Conservation (phyloP, 2,113 vertebrate species). For the Hippocampus abdominalis region DNA sequence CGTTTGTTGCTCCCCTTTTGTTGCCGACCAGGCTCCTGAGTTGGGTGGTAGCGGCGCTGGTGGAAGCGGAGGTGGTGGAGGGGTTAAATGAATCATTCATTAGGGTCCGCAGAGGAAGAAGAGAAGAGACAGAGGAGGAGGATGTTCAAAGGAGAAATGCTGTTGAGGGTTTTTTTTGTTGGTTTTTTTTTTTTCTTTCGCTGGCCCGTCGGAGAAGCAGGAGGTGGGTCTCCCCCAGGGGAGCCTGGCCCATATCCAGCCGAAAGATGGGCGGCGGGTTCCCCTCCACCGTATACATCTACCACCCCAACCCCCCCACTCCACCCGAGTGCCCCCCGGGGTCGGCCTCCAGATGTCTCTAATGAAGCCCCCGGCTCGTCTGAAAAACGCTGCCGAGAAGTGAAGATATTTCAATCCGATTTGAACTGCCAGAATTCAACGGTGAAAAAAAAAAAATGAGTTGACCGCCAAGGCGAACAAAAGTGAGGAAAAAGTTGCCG, state of each 20-base stretch:
- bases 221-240: constrained; percentile 73
- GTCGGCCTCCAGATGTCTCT: constrained; percentile 70
- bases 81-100: constrained; percentile 79
- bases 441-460: neutral
- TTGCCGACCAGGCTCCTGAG: constrained; percentile 28
- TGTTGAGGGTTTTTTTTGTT: constrained; percentile 49
- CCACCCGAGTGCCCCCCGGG: constrained; percentile 55
- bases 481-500: neutral
- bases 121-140: constrained; percentile 57
- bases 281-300: constrained; percentile 19
- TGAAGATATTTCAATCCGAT: neutral
- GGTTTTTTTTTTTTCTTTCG: constrained; percentile 50
- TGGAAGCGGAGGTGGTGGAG: constrained; percentile 45
- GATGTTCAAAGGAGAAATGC: constrained; percentile 72
- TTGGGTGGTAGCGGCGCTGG: constrained; percentile 45
- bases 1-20: constrained; percentile 59
- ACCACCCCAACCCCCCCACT: constrained; percentile 1
- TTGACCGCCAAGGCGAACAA: neutral
- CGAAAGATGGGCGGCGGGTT: constrained; percentile 35
- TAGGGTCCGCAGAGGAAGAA: constrained; percentile 71
- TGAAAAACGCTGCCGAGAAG: constrained; percentile 34
- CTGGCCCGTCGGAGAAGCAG: constrained; percentile 68
- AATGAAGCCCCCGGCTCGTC: constrained; percentile 73
- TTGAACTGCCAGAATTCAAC: neutral
- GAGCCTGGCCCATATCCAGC: constrained; percentile 48